Conservation (phyloP, 2,797 vertebrate species). For the Pantherophis alleghaniensis region DNA sequence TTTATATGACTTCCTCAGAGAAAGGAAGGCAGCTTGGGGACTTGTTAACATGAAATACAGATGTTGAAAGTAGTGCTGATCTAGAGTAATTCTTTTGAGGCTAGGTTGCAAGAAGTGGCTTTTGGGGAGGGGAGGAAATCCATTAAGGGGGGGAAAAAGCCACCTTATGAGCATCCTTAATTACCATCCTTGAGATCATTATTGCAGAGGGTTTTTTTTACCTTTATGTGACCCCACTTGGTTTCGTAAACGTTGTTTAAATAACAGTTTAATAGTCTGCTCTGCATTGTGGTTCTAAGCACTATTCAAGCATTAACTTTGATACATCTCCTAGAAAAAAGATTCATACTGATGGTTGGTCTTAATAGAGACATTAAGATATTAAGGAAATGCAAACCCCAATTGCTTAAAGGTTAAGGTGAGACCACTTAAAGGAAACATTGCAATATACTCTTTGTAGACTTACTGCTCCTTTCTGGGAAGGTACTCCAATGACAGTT, state of each 20-base stretch:
- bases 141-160: background rate
- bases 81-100: background rate
- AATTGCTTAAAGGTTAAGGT: background rate
- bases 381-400: background rate
- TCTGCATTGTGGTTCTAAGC: background rate
- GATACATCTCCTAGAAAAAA: background rate
- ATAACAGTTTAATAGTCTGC: background rate
- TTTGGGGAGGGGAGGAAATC: background rate
- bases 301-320: background rate
- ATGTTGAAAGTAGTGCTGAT: background rate
- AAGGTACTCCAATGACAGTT: background rate
- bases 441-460: background rate
- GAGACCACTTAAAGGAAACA: background rate
- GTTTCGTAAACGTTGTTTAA: background rate
- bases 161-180: background rate
- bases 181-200: background rate
- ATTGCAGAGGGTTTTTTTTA: too few relatives aligned
- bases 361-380: background rate
- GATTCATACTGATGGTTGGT: background rate
- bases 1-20: conserved; percentile 8
- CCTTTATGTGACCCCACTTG: background rate
- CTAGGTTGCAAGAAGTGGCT: background rate
- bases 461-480: background rate
- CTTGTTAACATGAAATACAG: conserved; percentile 17
- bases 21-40: background rate